These are phyloP conservation scores for Brachyalestes nurse DNA, from an alignment of 2,797 vertebrate genomes.

Conservation along the genomic window DNA sequence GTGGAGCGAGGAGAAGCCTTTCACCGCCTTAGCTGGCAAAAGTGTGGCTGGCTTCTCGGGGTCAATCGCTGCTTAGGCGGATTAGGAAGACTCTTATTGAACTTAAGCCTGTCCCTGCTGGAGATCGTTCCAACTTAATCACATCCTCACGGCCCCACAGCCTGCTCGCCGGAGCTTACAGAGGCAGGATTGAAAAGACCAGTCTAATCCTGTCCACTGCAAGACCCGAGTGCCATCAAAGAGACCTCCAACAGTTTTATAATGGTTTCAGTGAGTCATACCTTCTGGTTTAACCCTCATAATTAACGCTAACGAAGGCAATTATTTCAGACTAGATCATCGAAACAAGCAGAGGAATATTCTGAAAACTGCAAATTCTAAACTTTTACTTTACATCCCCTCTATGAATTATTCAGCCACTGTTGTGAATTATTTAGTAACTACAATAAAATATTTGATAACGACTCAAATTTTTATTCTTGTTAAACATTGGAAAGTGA, in stretches of 20 bases:
- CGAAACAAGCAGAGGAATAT: background rate
- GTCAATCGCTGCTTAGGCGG: slow-evolving; percentile 53
- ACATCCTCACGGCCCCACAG: slow-evolving; percentile 33
- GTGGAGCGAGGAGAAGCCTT: slow-evolving; percentile 42
- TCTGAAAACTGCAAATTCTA: background rate
- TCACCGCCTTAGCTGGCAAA: slow-evolving; percentile 30
- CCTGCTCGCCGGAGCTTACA: slow-evolving; percentile 34
- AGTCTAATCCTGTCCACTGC: slow-evolving; percentile 25
- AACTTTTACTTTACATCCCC: background rate
- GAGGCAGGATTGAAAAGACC: slow-evolving; percentile 40
- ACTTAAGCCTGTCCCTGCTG: slow-evolving; percentile 48
- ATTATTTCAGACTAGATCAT: background rate
- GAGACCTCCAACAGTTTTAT: slow-evolving; percentile 39
- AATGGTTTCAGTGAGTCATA: background rate
- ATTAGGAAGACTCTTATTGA: slow-evolving; percentile 48
- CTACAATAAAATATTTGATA: no score
- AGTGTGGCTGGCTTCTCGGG: slow-evolving; percentile 41
- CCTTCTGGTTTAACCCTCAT: background rate
- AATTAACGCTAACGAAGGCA: background rate
- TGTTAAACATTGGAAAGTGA: no score
- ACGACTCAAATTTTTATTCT: no score
- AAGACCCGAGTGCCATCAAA: slow-evolving; percentile 22
- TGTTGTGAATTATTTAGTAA: no score
- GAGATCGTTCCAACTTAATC: slow-evolving; percentile 54
- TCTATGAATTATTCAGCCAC: no score